Conservation (phyloP, 53 echinoderm and acorn worm species). For the Paracentrotus lividus region DNA sequence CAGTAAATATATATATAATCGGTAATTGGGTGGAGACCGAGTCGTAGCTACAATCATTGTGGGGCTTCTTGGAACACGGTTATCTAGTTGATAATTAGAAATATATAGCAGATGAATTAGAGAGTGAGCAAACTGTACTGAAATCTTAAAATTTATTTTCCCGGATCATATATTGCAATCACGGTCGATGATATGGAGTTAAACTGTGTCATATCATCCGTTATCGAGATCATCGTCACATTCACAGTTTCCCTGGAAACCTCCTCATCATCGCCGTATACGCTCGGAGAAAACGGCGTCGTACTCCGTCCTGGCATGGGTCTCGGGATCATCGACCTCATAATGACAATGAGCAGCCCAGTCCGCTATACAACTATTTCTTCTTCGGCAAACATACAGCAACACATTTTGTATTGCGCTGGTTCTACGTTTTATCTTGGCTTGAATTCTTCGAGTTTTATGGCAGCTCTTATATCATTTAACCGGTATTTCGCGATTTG, state of each 20-base stretch:
- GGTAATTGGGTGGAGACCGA: too few relatives aligned
- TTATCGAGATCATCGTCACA: constrained; percentile 3
- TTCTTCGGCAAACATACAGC: constrained; percentile 15
- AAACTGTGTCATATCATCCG: neutral
- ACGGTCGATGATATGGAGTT: neutral
- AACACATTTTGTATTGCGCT: neutral
- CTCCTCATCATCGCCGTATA: constrained; percentile 11
- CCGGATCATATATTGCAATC: neutral
- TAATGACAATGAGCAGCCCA: neutral
- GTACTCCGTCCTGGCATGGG: neutral
- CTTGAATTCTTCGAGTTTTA: neutral
- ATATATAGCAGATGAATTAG: too few relatives aligned
- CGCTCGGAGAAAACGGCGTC: neutral
- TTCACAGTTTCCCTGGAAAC: neutral
- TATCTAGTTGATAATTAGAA: too few relatives aligned
- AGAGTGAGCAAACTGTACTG: neutral
- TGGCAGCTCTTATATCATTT: constrained; percentile 23
- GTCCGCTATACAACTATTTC: neutral
- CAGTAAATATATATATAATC: too few relatives aligned
- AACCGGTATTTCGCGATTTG: constrained; percentile 9
- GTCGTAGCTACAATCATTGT: too few relatives aligned
- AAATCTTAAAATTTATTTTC: neutral
- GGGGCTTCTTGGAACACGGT: too few relatives aligned
- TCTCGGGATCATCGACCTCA: neutral
- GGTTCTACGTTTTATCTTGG: neutral